Conservation (phyloP, 2,888 invertebrate species). For the Mactromeris polynyma region DNA sequence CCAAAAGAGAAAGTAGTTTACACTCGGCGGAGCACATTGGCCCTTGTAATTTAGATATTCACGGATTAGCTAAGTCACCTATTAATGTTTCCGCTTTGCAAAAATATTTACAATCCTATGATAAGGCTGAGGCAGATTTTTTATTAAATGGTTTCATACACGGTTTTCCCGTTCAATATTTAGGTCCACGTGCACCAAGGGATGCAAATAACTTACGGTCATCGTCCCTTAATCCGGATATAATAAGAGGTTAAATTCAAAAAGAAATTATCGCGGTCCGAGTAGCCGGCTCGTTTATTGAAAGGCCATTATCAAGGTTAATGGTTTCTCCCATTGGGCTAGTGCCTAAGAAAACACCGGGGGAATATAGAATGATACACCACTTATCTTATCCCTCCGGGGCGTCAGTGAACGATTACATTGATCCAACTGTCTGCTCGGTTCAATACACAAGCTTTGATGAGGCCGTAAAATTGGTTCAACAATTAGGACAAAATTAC, state of each 20-base stretch:
- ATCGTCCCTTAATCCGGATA: not conserved
- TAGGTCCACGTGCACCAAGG: constrained; percentile 17
- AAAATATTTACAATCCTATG: no score
- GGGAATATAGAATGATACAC: constrained; percentile 7
- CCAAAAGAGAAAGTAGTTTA: not conserved
- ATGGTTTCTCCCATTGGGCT: constrained; percentile 42
- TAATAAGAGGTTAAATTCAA: constrained; percentile 30
- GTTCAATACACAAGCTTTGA: constrained; percentile 42
- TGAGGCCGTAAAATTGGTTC: constrained; percentile 41
- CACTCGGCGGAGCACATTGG: no score
- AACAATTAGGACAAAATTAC: constrained; percentile 41
- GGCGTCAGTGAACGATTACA: constrained; percentile 50
- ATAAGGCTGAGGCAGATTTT: no score
- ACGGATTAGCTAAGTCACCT: no score
- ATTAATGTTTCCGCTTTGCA: no score
- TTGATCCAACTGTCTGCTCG: constrained; percentile 26
- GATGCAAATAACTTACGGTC: constrained; percentile 41
- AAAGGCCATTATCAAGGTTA: constrained; percentile 34
- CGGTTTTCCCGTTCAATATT: not conserved
- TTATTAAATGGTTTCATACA: no score
- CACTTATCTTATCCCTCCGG: constrained; percentile 1
- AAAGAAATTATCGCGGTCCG: constrained; percentile 40
- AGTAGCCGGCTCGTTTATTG: constrained; percentile 44
- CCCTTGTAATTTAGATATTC: no score
- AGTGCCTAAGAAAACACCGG: constrained; percentile 24